Evolutionary conservation across 1,140 invertebrate species (phyloP), one percentile per base, ranked within the genome.

Genomic region (Geopemphigus sp.): DNA sequence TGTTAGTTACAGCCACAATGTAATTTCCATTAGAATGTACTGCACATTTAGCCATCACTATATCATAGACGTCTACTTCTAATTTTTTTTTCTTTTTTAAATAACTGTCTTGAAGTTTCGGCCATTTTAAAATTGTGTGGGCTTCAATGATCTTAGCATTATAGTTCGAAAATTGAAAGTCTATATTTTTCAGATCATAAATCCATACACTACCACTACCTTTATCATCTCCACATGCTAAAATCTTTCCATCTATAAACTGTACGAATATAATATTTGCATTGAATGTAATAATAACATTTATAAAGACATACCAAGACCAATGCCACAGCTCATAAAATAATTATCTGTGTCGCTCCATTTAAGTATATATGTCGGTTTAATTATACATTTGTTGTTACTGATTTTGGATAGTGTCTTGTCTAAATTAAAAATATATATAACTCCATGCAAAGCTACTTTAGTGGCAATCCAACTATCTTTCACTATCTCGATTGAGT

Each of bases 1-100:
- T 88, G 80, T 87, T 87, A 17, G 88, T 88, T n/a, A 87, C 87
- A 45, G 85, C 86, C 1, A 86, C 86, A 63, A 88, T 81, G 82
- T 86, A 85, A n/a, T 84, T 82, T 6, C 84, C 83, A 47, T 82
- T 81, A 70, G 45, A 78, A 50, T 85, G 85, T 8, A 87, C 81
- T 24, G 84, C 84, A 68, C 86, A 86, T 82, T 86, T 86, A 81
- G 88, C 87, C 0, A 88, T 83, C 5, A 88, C 86, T 64, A 86
- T 85, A 59, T 85, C 85, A 82, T 85, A 84, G 0, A 83, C 81
- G 80, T 85, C 84, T 1, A 86, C 76, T 22, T 83, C 83, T 14
- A 86, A 81, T 82, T 86, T 86, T 56, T 84, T 81, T 50, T 83
- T 83, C 57, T 84, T 85, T 61, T 84, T 83, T 45, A 83, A 81